Percentiles rank a stretch among this genome's conserved stretches.
phyloP scores from a whole-genome alignment of 2,113 vertebrate genomes.

The Pachycephala philippinensis region DNA sequence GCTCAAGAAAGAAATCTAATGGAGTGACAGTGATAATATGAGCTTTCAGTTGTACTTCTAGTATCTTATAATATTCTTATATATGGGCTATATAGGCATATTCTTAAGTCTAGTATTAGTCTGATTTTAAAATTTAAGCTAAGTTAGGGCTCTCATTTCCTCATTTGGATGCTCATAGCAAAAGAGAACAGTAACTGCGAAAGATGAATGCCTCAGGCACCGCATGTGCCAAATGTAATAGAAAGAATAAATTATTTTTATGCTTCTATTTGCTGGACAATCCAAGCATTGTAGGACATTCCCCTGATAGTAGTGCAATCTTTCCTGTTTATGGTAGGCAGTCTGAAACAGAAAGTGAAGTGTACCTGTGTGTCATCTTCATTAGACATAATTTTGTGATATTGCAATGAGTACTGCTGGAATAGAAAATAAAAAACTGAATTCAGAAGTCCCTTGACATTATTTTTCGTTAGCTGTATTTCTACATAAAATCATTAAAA shows the following conservation, averaged over 20 bases:
- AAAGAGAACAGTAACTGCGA: not conserved
- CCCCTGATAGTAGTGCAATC: not conserved
- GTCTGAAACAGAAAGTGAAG: slow-evolving; percentile 19
- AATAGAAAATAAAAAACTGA: slow-evolving; percentile 18
- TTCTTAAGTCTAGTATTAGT: not conserved
- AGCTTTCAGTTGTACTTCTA: not conserved
- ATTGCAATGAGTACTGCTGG: slow-evolving; percentile 1
- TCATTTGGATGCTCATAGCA: slow-evolving; percentile 3
- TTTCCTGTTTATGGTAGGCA: slow-evolving; percentile 4
- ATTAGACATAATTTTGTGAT: slow-evolving; percentile 35
- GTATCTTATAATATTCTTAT: not conserved
- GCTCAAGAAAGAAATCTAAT: not conserved
- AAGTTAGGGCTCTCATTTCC: not conserved
- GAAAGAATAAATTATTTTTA: slow-evolving; percentile 41
- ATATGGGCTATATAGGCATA: not conserved
- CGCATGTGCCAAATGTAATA: slow-evolving; percentile 10
- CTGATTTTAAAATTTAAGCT: not conserved
- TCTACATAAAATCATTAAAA: slow-evolving; percentile 59
- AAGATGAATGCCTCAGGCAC: slow-evolving; percentile 29
- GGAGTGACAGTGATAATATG: not conserved
- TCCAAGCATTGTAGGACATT: not conserved
- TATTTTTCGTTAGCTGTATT: slow-evolving; percentile 60
- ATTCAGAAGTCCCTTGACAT: slow-evolving; percentile 22
- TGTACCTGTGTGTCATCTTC: slow-evolving; percentile 4
- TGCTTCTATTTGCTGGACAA: slow-evolving; percentile 21